These are phyloP conservation scores for Embidobia sp. DNA, from an alignment of 2,888 invertebrate species.

Conservation along the genomic window DNA sequence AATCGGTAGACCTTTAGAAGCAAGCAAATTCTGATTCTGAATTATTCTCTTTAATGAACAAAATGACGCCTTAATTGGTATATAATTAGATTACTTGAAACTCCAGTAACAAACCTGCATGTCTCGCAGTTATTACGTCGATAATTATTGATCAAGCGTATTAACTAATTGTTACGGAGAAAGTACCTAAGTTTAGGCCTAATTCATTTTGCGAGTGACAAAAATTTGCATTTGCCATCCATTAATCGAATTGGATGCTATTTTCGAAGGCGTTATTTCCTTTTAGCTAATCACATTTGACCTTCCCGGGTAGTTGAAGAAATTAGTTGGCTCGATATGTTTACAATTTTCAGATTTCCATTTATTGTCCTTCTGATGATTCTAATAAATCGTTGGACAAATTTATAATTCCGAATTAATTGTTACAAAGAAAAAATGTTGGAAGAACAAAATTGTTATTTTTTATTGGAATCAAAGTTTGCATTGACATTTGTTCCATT, in stretches of 20 bases:
- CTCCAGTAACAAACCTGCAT: slow-evolving; percentile 13
- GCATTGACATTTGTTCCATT: too few species aligned
- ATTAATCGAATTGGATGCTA: slow-evolving; percentile 12
- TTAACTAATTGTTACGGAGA: slow-evolving; percentile 21
- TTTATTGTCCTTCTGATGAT: too few species aligned
- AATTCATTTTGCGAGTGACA: slow-evolving; percentile 11
- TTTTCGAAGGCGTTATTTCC: background rate
- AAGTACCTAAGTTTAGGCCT: slow-evolving; percentile 2
- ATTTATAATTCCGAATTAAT: too few species aligned
- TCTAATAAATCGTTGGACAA: too few species aligned
- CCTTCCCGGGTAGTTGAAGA: too few species aligned
- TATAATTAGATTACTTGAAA: slow-evolving; percentile 13
- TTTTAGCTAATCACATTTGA: background rate
- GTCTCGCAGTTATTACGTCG: slow-evolving; percentile 16
- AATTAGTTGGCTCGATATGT: too few species aligned
- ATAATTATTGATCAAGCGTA: slow-evolving; percentile 30
- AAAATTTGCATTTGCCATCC: slow-evolving; percentile 5
- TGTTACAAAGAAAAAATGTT: too few species aligned
- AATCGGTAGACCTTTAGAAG: too few species aligned
- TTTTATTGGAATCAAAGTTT: too few species aligned
- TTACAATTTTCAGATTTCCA: too few species aligned
- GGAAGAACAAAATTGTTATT: too few species aligned
- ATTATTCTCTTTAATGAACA: background rate
- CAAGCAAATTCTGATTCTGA: background rate
- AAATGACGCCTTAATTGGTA: slow-evolving; percentile 2